Percentiles rank a stretch among this genome's conserved stretches.
These are phyloP conservation scores for Diabrotica virgifera DNA, from an alignment of 1,140 invertebrate genomes.

Conservation along the genomic window DNA sequence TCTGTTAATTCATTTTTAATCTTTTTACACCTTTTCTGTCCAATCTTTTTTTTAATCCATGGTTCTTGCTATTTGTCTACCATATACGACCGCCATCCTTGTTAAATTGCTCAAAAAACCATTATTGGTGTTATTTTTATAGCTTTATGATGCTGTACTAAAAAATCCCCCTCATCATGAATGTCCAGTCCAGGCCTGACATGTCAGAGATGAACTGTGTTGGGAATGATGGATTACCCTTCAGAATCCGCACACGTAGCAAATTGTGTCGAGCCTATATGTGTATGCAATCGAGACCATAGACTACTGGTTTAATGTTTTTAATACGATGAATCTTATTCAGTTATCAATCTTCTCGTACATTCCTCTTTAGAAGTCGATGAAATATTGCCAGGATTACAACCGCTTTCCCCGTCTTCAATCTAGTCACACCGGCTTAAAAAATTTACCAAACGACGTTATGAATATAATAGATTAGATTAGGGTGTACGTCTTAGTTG, in stretches of 20 bases:
- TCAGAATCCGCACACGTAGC: conserved; percentile 36
- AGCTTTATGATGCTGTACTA: too few relatives aligned
- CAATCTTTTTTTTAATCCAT: too few relatives aligned
- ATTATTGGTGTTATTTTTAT: too few relatives aligned
- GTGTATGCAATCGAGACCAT: conserved; percentile 33
- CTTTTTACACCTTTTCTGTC: too few relatives aligned
- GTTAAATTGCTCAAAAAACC: too few relatives aligned
- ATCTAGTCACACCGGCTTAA: conserved; percentile 5
- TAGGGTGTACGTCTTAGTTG: conserved; percentile 11
- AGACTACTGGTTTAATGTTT: conserved; percentile 36
- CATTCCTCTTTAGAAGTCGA: conserved; percentile 24
- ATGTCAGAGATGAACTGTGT: background rate
- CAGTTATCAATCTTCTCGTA: conserved; percentile 36
- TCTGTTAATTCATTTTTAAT: too few relatives aligned
- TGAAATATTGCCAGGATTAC: conserved; percentile 30
- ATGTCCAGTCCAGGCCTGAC: background rate
- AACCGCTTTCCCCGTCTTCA: conserved; percentile 11
- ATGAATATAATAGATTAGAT: conserved; percentile 18
- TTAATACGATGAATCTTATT: conserved; percentile 32
- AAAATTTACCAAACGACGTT: conserved; percentile 14
- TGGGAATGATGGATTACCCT: conserved; percentile 35
- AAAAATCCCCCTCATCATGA: background rate
- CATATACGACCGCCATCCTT: too few relatives aligned
- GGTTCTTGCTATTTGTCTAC: too few relatives aligned
- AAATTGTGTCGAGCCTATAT: conserved; percentile 34